phyloP scores from a whole-genome alignment of 2,113 vertebrate genomes.

The Oplegnathus fasciatus region DNA sequence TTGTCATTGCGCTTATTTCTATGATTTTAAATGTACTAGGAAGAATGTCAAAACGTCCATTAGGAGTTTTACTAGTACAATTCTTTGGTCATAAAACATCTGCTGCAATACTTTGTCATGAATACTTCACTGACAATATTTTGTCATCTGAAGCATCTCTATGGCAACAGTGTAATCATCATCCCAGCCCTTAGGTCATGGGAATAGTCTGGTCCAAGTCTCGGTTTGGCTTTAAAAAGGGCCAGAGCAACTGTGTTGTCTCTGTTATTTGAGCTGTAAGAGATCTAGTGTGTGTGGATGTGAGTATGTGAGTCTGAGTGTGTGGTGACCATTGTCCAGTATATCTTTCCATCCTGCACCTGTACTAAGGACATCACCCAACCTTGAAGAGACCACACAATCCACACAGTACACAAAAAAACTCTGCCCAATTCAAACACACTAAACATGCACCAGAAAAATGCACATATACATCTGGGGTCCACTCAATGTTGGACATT shows the following conservation, averaged over 20 bases:
- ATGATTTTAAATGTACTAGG: conserved; percentile 46
- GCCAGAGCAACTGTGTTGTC: conserved; percentile 70
- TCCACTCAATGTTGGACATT: conserved; percentile 43
- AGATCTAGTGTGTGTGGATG: conserved; percentile 39
- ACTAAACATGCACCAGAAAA: neutral
- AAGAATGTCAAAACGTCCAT: conserved; percentile 61
- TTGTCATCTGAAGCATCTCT: conserved; percentile 71
- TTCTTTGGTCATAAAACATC: conserved; percentile 70
- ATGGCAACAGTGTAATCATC: conserved; percentile 77
- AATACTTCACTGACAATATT: conserved; percentile 79
- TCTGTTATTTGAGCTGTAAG: conserved; percentile 63
- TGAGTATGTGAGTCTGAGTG: conserved; percentile 24
- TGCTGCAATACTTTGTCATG: conserved; percentile 73
- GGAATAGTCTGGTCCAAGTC: conserved; percentile 74
- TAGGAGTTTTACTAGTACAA: conserved; percentile 65
- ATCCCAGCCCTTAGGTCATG: conserved; percentile 76
- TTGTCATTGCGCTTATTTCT: conserved; percentile 46
- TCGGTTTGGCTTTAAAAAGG: conserved; percentile 69
- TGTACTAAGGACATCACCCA: conserved; percentile 54
- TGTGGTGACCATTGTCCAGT: conserved; percentile 60
- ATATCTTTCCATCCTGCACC: conserved; percentile 70
- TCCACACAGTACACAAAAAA: conserved; percentile 5
- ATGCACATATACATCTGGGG: neutral
- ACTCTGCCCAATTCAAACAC: conserved; percentile 14
- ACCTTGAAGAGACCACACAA: conserved; percentile 33